Percentiles rank a stretch among this genome's conserved stretches.
Conservation (phyloP, 2,797 vertebrate species). For the Gastrophryne carolinensis region DNA sequence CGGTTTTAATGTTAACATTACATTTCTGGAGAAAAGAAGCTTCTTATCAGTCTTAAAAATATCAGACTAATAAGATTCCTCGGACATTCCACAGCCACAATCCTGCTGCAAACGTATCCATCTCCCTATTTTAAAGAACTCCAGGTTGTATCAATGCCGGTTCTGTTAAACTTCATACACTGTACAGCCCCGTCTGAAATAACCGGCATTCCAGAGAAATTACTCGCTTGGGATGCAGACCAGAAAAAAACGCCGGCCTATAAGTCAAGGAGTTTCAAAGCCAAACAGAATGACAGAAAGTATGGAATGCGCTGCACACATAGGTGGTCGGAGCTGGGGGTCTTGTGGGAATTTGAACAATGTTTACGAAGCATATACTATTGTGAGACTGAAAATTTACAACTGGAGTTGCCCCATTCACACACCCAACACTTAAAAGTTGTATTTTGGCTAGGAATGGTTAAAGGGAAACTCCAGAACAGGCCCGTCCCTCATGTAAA, state of each 20-base stretch:
- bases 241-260: neutral
- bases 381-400: neutral
- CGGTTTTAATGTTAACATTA: too few relatives aligned
- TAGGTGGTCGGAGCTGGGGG: neutral
- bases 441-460: too few relatives aligned
- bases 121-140: neutral
- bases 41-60: too few relatives aligned
- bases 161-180: neutral
- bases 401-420: too few relatives aligned
- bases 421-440: too few relatives aligned
- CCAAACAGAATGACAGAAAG: neutral
- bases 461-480: too few relatives aligned
- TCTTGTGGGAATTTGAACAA: neutral
- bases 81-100: neutral
- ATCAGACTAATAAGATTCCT: too few relatives aligned
- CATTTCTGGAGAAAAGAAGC: too few relatives aligned
- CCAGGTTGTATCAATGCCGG: neutral
- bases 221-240: slow-evolving; percentile 6
- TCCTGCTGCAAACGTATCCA: neutral
- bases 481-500: too few relatives aligned
- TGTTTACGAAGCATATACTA: neutral
- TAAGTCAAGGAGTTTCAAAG: neutral
- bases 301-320: neutral
- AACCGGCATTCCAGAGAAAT: slow-evolving; percentile 22
- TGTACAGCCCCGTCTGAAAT: neutral